Base-by-base conservation (phyloP, 2,888 invertebrate species). In the Pheosia gnoma region DNA sequence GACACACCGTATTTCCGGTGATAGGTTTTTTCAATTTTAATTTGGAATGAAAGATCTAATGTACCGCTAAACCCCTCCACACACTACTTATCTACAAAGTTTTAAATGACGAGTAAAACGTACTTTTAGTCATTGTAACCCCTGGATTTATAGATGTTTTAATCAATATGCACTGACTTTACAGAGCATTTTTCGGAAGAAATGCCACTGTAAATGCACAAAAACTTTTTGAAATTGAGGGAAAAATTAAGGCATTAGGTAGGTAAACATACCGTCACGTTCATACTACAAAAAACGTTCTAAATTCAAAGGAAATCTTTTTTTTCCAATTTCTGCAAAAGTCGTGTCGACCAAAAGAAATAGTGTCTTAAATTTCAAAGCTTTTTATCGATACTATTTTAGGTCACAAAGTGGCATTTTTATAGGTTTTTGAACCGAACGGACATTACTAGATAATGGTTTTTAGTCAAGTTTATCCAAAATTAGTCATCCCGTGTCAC, bases 401-500 rank as follows among this genome's bases (percentile, higher is more conserved):
- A 53, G 37, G 53, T 53, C 37, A 53, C 53, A 53, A 53, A 53
- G 37, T 53, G 11, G 53, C 37, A 36, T 53, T 53, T 53, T 53
- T 9, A 51, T 5, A 37, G 36, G 9, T 53, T 37, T 53, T 53
- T 37, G 11, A 37, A 37, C 37, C 4, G 6, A 53, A 53, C n/a
- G 53, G 53, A 53, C 39, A 13, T 55, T 55, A 55, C 6, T 13
- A 37, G n/a, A n/a, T 36, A 47, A 47, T 57, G 36, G 47, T 38
- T 58, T 58, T 47, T 49, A 49, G 37, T 36, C 47, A 38, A 49
- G 11, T 47, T 58, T 38, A 58, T n/a, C 47, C 49, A 37, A 37
- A 58, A 9, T 37, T 51, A 58, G 37, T 49, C 38, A 55, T 55
- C 39, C 55, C 1, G n/a, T 11, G 49, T 45, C 57, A 57, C 57